phyloP scores from a whole-genome alignment of 1,140 invertebrate species.

The Zeugodacus cucurbitae region DNA sequence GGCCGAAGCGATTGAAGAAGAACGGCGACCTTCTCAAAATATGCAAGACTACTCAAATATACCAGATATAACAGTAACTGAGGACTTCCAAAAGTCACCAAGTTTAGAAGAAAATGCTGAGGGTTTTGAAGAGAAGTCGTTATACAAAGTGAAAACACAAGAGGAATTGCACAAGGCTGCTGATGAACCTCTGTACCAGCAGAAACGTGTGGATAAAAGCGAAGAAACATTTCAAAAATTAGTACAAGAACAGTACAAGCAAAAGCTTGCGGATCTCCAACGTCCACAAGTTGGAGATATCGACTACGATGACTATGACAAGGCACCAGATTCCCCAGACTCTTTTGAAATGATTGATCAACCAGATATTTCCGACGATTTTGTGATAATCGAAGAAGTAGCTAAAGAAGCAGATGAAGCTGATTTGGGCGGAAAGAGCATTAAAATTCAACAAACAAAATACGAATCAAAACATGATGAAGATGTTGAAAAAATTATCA shows the following conservation, averaged over 20 bases:
- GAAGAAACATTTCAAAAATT: conserved; percentile 63
- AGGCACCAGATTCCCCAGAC: conserved; percentile 82
- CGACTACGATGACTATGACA: conserved; percentile 64
- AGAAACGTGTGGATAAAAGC: conserved; percentile 55
- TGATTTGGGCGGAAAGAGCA: conserved; percentile 83
- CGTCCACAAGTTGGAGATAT: conserved; percentile 54
- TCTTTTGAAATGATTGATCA: conserved; percentile 91
- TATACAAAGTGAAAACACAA: conserved; percentile 63
- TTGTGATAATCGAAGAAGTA: conserved; percentile 87
- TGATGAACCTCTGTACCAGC: conserved; percentile 51
- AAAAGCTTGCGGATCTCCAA: conserved; percentile 66
- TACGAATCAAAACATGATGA: conserved; percentile 74
- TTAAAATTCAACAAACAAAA: conserved; percentile 72
- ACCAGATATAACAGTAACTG: conserved; percentile 77
- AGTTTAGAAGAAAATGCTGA: conserved; percentile 51
- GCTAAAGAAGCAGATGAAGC: conserved; percentile 83
- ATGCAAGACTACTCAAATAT: conserved; percentile 68
- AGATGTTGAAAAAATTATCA: conserved; percentile 79
- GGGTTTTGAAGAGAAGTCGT: conserved; percentile 56
- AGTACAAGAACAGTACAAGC: conserved; percentile 62
- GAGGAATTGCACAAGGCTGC: conserved; percentile 59
- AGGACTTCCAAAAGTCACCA: conserved; percentile 68
- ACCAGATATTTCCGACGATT: conserved; percentile 86
- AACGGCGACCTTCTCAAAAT: conserved; percentile 61
- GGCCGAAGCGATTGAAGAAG: conserved; percentile 65